Base-by-base conservation (phyloP, 2,113 vertebrate species). In the Tychaedon coryphoeus region DNA sequence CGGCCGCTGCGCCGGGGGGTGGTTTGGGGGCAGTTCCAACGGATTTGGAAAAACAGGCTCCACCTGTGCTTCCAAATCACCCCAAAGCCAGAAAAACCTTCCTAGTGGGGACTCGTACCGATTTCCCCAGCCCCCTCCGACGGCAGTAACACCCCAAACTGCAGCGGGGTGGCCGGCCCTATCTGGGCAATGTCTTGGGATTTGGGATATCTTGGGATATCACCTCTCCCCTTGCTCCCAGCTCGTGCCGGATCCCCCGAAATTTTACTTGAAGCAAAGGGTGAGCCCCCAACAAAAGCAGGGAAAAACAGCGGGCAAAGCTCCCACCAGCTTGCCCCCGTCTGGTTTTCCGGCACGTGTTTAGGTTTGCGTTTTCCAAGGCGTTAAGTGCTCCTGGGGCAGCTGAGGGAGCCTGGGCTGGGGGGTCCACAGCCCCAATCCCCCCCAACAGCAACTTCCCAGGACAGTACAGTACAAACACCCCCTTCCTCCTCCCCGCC, bases 391-490 rank as follows among this genome's bases (percentile, higher is more conserved):
- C 92, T 94, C 92, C 92, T 84, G 92, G 57, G 62, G 72, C 45
- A 87, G 80, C 74, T 9, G 19, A 56, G 80, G 81, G 81, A 89
- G 40, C 47, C 40, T 0, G 3, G 71, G 62, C 42, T 20, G 42
- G 43, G 78, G 69, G 42, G 18, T 53, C 73, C n/a, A 22, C 2
- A 3, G 51, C 81, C 62, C 71, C 12, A 8, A n/a, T 69, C 23
- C 11, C 57, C 61, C 53, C 57, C 8, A 2, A 47, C 87, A 95
- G 96, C 95, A 95, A 97, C 95, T 91, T 94, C 96, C 86, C 92
- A 92, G 79, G 93, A 96, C 92, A 96, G 73, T 90, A 96, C 93
- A 77, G 93, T 97, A 98, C 96, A 97, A 96, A 98, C 85, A 89
- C 95, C 94, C 92, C 73, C 95, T 76, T 96, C 90, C 38, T 91